Base-by-base conservation (phyloP, 2,113 vertebrate genomes). In the Psephotus haematonotus region DNA sequence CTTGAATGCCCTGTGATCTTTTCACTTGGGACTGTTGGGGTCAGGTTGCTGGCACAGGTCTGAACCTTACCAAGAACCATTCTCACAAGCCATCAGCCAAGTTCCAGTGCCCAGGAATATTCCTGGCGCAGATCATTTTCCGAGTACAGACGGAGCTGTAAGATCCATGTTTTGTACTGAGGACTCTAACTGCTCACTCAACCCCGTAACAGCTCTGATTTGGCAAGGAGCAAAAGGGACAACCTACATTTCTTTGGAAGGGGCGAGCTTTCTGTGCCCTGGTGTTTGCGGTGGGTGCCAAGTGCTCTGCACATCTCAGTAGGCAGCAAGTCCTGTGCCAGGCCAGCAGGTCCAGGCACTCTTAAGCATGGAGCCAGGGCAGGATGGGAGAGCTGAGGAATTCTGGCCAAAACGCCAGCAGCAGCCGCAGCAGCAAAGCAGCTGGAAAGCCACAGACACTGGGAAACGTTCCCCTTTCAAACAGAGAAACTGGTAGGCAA, bases 141-240 rank as follows among this genome's bases (percentile, higher is more conserved):
- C 35, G 7, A 3, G 25, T 59, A n/a, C 46, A 76, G 46, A 49
- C 14, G 39, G 55, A 76, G 15, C 70, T 70, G 18, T 19, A 44
- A 65, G 24, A 43, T 28, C 20, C 0, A 0, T 43, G 13, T 28
- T 81, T 83, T 35, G 33, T 27, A 31, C 28, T 1, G 3, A 65
- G n/a, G 69, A 27, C 44, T 79, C 62, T 43, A 59, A 71, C 60
- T 33, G 37, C 28, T 84, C n/a, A 4, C 41, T 18, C 35, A 65
- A 28, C 11, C 37, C 53, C 9, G 1, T 35, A 41, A 19, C 24
- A 70, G 37, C 60, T 78, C 53, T 25, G 50, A 28, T 77, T 62
- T 43, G 31, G 49, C 53, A 74, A 80, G 47, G 46, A 57, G 22
- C 31, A 37, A 46, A 64, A 71, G 41, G 46, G 28, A 57, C 16